These are phyloP conservation scores for Probaryconus sp. DNA, from an alignment of 1,140 invertebrate species.

Conservation along the genomic window DNA sequence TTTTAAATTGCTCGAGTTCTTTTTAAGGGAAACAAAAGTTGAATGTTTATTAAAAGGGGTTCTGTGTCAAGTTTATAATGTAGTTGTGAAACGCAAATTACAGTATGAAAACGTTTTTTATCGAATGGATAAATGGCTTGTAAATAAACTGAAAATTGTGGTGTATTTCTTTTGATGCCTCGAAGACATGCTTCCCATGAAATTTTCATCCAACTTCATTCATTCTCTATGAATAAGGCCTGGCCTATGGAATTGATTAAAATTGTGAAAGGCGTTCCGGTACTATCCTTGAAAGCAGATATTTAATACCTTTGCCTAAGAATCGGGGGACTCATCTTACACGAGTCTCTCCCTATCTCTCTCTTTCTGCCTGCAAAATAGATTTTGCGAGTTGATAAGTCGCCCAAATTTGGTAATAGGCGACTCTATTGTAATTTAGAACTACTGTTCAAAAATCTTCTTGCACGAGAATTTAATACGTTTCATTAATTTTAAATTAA, in stretches of 20 bases:
- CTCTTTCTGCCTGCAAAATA: too few species aligned
- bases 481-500: too few species aligned
- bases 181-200: conserved; percentile 19
- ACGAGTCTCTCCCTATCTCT: background rate
- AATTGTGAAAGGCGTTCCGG: background rate
- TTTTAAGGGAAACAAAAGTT: too few species aligned
- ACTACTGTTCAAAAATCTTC: too few species aligned
- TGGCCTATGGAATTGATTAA: background rate
- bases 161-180: conserved; percentile 3
- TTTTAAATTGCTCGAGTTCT: too few species aligned
- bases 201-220: background rate
- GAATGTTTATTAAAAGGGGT: too few species aligned
- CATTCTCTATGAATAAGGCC: background rate
- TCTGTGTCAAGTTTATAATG: too few species aligned
- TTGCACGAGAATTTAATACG: too few species aligned
- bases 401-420: conserved; percentile 1
- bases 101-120: too few species aligned
- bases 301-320: background rate
- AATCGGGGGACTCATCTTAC: conserved; percentile 1
- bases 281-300: background rate
- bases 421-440: too few species aligned
- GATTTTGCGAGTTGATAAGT: conserved; percentile 8
- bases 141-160: background rate
- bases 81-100: too few species aligned
- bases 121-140: background rate